Evolutionary conservation across 2,888 invertebrate genomes (phyloP), one percentile per base, ranked within the genome.

Genomic region (Choreutis nemorana): DNA sequence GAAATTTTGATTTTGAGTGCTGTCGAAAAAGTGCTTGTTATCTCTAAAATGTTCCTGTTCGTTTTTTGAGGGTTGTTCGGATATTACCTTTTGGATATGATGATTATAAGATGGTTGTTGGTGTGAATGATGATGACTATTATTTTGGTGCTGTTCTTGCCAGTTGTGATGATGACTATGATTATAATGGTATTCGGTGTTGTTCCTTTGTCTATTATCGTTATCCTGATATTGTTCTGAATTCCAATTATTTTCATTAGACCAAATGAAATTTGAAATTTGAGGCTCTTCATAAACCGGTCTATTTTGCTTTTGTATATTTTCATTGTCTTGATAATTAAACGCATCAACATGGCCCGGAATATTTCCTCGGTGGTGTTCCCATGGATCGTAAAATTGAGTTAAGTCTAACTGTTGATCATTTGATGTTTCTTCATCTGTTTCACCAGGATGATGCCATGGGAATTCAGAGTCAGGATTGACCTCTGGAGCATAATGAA

Each of bases 351-450:
- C 48, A 25, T n/a, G n/a, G n/a, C n/a, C n/a, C n/a, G n/a, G 75
- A 45, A 79, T 73, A 36, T 78, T 64, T 42, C 79, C 81, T 59
- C 79, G 77, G 59, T 87, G 88, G 49, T 83, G 78, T 45, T 88
- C 84, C 91, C 91, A 91, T 31, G 90, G 91, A 79, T 91, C 90
- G 65, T 63, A 50, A 39, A 67, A 58, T 35, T 70, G 54, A 18
- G 55, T 39, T 42, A 60, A 33, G 35, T 72, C 59, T 36, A 67
- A 44, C 48, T 67, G 62, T 2, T 49, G 43, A 37, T 62, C 57
- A n/a, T n/a, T n/a, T n/a, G n/a, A n/a, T n/a, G n/a, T n/a, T n/a
- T n/a, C n/a, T n/a, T n/a, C n/a, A n/a, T n/a, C n/a, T n/a, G n/a
- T n/a, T n/a, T n/a, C n/a, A n/a, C n/a, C n/a, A 2, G 67, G 70